These are phyloP conservation scores for Pelodiscus sinensis DNA, from an alignment of 2,113 vertebrate species.

Conservation along the genomic window DNA sequence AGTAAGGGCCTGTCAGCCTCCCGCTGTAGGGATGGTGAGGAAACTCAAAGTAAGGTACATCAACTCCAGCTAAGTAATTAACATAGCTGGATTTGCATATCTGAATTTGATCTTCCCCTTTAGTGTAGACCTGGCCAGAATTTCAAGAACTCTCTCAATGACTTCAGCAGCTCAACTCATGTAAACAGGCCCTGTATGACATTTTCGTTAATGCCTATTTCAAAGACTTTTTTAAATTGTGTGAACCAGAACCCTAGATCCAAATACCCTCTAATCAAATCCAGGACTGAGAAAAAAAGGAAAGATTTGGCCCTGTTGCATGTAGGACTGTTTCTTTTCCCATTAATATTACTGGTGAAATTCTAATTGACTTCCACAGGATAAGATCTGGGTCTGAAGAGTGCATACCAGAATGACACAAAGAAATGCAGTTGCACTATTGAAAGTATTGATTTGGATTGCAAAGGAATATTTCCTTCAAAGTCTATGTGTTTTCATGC, in stretches of 20 bases:
- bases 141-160: neutral
- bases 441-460: neutral
- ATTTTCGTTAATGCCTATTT: neutral
- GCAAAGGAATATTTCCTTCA: neutral
- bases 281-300: neutral
- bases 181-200: neutral
- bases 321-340: neutral
- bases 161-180: neutral
- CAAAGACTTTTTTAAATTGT: neutral
- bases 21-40: too few species aligned
- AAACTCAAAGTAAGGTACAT: too few species aligned
- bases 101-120: too few species aligned
- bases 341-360: neutral
- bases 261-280: neutral
- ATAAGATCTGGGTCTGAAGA: neutral
- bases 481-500: rapidly evolving
- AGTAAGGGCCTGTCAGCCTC: too few species aligned
- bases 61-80: too few species aligned
- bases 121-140: too few species aligned
- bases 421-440: neutral
- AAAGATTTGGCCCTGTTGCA: neutral
- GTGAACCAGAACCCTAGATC: neutral
- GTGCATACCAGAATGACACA: rapidly evolving
- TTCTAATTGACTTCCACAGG: neutral
- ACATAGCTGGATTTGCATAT: too few species aligned